Base-by-base conservation (phyloP, 2,888 invertebrate genomes). In the Lasioglossum oenotherae region DNA sequence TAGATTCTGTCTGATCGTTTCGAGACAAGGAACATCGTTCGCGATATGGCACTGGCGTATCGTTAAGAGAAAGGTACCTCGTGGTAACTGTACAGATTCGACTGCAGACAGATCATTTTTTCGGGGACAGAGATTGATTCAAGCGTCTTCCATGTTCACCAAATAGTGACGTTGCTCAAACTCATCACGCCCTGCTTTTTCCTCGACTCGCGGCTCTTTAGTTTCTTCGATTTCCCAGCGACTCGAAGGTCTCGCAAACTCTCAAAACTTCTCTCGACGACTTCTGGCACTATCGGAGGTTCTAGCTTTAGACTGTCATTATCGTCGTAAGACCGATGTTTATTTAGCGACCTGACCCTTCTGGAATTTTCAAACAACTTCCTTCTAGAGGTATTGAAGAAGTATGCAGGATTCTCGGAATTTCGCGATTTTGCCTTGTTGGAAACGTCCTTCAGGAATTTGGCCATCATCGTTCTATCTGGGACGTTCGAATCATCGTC, bases 251-350 rank as follows among this genome's bases (percentile, higher is more conserved):
- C 87, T 12, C 44, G 95, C 91, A 96, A 95, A 79, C 95, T 96
- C 93, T 96, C 96, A 93, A 96, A 96, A 85, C 96, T 95, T 82
- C 95, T 96, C 93, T 96, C 96, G n/a, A 96, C 96, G 85, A 96
- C 96, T 94, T 96, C 96, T 57, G 96, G 96, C 82, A 95, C 95
- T 92, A 94, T 93, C 78, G 96, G 96, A 93, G 96, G 96, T 94
- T 96, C 96, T 94, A 96, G 95, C 95, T 96, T 96, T 95, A 96
- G 95, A 95, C 82, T 89, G 10, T 90, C 82, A 67, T 85, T 81
- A 10, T 89, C 88, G 57, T 81, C 86, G 31, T 44, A 71, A 10
- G 38, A 72, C 8, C 73, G 74, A 16, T 19, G n/a, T 19, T 73
- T 64, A 31, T 64, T 82, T 1, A 10, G 71, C 2, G 67, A 75